A percentile compares a stretch with the other conserved stretches of the same genome.
Evolutionary conservation across 2,888 invertebrate species (phyloP).

Genomic region (Opisthograptis luteolata): DNA sequence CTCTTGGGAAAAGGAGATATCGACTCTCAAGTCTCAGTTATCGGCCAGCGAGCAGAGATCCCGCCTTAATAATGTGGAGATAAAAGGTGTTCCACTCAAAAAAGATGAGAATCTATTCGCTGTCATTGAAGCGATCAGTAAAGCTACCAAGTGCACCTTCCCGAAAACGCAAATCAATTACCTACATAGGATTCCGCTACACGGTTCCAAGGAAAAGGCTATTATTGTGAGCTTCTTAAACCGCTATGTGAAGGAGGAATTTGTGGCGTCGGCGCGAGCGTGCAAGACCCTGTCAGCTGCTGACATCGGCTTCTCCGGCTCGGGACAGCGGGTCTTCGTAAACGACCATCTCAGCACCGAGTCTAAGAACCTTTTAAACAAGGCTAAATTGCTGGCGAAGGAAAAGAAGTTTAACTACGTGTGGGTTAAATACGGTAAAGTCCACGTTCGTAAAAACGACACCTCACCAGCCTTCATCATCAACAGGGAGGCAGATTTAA

Average conservation of each 20-base stretch:
- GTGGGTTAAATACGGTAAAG: constrained; percentile 23
- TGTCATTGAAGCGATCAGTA: not conserved
- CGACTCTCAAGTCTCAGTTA: too few relatives aligned
- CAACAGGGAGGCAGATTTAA: constrained; percentile 11
- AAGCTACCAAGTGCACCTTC: not conserved
- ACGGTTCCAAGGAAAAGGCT: not conserved
- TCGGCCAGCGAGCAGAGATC: not conserved
- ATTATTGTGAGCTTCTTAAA: constrained; percentile 6
- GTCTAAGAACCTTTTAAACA: constrained; percentile 15
- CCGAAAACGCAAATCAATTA: constrained; percentile 7
- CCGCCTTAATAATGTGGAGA: not conserved
- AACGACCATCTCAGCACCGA: constrained; percentile 10
- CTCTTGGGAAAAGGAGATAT: too few relatives aligned
- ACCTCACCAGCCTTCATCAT: constrained; percentile 6
- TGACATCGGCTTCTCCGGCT: constrained; percentile 12
- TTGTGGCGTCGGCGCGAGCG: constrained; percentile 8
- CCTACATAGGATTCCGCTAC: not conserved
- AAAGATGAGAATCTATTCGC: not conserved
- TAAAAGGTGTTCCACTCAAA: not conserved
- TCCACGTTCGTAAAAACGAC: constrained; percentile 23
- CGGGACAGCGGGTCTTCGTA: not conserved
- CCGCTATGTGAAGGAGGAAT: constrained; percentile 18
- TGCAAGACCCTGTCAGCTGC: constrained; percentile 3
- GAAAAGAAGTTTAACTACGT: constrained; percentile 14
- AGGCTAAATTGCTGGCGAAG: constrained; percentile 7